A percentile compares a stretch with the other conserved stretches of the same genome.
phyloP scores from a whole-genome alignment of 2,113 vertebrate genomes.

The Neomonachus schauinslandi region DNA sequence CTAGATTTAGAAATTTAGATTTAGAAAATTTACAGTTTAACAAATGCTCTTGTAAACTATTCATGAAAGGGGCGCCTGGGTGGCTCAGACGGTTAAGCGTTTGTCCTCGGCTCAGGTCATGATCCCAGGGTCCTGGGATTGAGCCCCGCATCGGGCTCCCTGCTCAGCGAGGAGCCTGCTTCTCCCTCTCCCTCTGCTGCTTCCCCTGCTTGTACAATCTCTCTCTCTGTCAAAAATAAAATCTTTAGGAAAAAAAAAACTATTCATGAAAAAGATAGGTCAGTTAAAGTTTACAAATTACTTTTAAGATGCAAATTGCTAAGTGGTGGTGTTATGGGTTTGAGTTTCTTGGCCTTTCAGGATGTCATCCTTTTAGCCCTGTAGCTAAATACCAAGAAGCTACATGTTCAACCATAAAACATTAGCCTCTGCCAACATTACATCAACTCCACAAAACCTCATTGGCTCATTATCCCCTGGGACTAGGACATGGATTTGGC shows the following conservation, averaged over 20 bases:
- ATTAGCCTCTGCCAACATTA: conserved; percentile 77
- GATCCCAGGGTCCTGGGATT: no score
- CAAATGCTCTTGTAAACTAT: conserved; percentile 52
- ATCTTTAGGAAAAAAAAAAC: background rate
- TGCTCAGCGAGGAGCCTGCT: no score
- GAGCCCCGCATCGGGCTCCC: no score
- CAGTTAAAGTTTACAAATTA: conserved; percentile 69
- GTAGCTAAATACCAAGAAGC: conserved; percentile 76
- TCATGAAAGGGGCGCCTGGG: background rate
- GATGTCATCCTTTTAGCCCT: conserved; percentile 72
- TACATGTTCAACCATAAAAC: conserved; percentile 74
- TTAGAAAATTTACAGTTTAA: conserved; percentile 70
- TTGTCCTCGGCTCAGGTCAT: no score
- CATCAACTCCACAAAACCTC: conserved; percentile 74
- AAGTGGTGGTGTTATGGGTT: conserved; percentile 58
- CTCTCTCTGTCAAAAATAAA: no score
- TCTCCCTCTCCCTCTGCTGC: no score
- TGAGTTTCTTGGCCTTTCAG: conserved; percentile 68
- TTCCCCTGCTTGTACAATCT: no score
- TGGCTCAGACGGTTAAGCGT: no score
- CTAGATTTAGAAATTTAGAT: conserved; percentile 60
- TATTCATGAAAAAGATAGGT: conserved; percentile 56
- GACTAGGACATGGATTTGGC: conserved; percentile 76
- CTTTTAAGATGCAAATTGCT: conserved; percentile 63
- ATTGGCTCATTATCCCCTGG: conserved; percentile 75